These are phyloP conservation scores for Psix sp. DNA, from an alignment of 1,140 invertebrate genomes.

Conservation along the genomic window DNA sequence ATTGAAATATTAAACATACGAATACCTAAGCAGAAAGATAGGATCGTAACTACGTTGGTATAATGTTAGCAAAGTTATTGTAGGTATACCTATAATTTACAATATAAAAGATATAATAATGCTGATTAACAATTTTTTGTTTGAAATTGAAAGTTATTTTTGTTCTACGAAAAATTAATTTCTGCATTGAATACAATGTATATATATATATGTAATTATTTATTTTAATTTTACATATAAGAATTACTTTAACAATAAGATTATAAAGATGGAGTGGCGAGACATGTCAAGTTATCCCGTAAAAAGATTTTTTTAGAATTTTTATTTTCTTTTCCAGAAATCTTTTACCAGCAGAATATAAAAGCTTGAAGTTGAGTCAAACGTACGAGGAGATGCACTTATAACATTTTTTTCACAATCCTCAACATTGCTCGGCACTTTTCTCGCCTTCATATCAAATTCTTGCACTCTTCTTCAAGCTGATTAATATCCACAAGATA, in stretches of 20 bases:
- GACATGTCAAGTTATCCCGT: slow-evolving; percentile 26
- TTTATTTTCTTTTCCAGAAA: slow-evolving; percentile 57
- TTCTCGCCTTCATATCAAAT: slow-evolving; percentile 35
- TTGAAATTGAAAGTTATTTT: too few relatives aligned
- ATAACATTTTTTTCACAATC: slow-evolving; percentile 51
- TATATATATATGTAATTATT: too few relatives aligned
- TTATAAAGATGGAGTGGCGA: slow-evolving; percentile 48
- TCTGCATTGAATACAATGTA: too few relatives aligned
- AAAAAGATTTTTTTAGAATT: slow-evolving; percentile 62
- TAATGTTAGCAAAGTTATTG: too few relatives aligned
- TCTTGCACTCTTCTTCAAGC: slow-evolving; percentile 14
- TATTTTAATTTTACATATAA: slow-evolving; percentile 14
- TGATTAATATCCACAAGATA: slow-evolving; percentile 36
- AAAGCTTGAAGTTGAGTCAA: slow-evolving; percentile 21
- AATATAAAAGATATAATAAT: too few relatives aligned
- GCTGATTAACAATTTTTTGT: too few relatives aligned
- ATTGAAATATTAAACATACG: too few relatives aligned
- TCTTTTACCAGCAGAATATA: slow-evolving; percentile 47
- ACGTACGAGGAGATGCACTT: slow-evolving; percentile 48
- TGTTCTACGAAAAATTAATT: too few relatives aligned
- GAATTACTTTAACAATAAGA: slow-evolving; percentile 27
- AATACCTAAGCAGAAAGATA: too few relatives aligned
- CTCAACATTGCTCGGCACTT: slow-evolving; percentile 54
- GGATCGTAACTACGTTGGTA: too few relatives aligned
- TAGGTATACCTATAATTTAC: too few relatives aligned